Evolutionary conservation across 2,113 vertebrate genomes (phyloP), one percentile per base, ranked within the genome.

Genomic region (Barbus barbus): DNA sequence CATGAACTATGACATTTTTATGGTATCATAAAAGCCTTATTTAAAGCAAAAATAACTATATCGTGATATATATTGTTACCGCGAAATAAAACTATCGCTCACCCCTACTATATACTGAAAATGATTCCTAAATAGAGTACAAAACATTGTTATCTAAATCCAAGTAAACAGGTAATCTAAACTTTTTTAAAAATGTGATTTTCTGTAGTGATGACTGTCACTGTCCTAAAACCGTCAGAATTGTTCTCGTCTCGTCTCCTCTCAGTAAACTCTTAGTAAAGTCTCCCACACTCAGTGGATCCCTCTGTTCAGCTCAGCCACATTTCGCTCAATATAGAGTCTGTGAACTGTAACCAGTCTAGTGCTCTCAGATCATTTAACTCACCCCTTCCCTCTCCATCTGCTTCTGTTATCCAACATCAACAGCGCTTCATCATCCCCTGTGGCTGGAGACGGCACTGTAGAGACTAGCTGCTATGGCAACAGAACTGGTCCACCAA

Each of bases 381-480:
- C 78, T 74, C 81, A 76, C 67, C 83, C 20, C 48, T 33, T 78
- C 83, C 83, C 33, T 79, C 48, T 75, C 81, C 83, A 51, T 77
- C 82, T 81, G 71, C 79, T 67, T 65, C 56, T 41, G 28, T 82
- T 78, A 85, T 83, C 84, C 86, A 86, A 86, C 73, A 61, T 77
- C 85, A 87, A 85, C 73, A 89, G 65, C 26, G 28, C 7, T n/a
- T n/a, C 22, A 41, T 51, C 56, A 22, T 72, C 80, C 41, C 51
- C 63, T 20, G 56, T 26, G 48, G 77, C 61, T 61, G 31, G 12
- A 58, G 81, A 83, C 20, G 16, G 48, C 69, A 81, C 67, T 56
- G 36, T 73, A 61, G 51, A 63, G 78, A 61, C 77, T 61, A 41
- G 56, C 61, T 61, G 20, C 33, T 33, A 60, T 5, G 22, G 22